Base-by-base conservation (phyloP, 2,113 vertebrate species). In the Ceyx margarethae region DNA sequence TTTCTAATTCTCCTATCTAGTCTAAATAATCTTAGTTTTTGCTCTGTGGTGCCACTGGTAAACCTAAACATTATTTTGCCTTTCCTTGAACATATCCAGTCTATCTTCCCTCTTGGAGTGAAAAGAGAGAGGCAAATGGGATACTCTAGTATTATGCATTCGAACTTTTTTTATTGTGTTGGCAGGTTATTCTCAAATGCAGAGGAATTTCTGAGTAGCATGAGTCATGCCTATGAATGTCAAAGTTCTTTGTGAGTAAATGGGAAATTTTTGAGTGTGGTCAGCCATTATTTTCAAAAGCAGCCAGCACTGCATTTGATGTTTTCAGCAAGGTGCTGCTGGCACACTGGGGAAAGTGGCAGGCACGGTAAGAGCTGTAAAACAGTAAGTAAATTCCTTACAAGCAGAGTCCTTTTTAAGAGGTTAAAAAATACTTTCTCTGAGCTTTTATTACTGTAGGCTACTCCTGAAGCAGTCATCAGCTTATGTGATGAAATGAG, bases 401-500 rank as follows among this genome's bases (percentile, higher is more conserved):
- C 26, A 50, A 75, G 23, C 15, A 43, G 25, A 67, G 37, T 29
- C n/a, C 9, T 87, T 89, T 76, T 76, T 60, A 71, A 51, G 33
- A 68, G 13, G 13, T 6, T 76, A 57, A 61, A 57, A 45, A 75
- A 37, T 20, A 33, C 43, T 75, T 40, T 53, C 6, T 37, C 28
- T 48, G 46, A 86, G 72, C n/a, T 94, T 82, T 76, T 31, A 16
- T 69, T 71, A 25, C 43, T 81, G 29, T 57, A 68, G 82, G 51
- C 65, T 85, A 21, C 25, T 85, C 65, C 57, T 90, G 85, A 76
- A 91, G 71, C 81, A 75, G 54, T 79, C 62, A 69, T 87, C 58
- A 79, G 23, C 58, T 87, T 92, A 62, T 62, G 54, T 87, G 81
- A 92, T 69, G 62, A 81, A 76, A 92, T 81, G 40, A 75, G 48